Percentiles rank a stretch among this genome's conserved stretches.
Evolutionary conservation across 2,888 invertebrate species (phyloP).

Genomic region (Chouioia cunea): DNA sequence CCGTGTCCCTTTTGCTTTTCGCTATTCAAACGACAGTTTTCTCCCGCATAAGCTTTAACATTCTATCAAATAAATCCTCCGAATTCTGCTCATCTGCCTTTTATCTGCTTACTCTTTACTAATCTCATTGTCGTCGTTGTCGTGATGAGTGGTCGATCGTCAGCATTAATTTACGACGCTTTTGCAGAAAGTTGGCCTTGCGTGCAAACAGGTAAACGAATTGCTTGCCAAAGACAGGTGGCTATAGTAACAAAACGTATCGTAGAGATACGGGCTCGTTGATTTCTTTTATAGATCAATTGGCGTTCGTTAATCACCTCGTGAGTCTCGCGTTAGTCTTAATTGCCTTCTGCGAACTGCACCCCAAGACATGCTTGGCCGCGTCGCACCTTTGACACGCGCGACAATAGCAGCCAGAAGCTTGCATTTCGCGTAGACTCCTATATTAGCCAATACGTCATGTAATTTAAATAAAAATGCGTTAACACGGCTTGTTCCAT

Average conservation of each 20-base stretch:
- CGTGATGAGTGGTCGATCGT: slow-evolving; percentile 5
- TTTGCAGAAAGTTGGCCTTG: slow-evolving; percentile 31
- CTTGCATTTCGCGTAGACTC: too few relatives aligned
- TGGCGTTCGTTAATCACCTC: slow-evolving; percentile 48
- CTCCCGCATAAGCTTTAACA: slow-evolving; percentile 64
- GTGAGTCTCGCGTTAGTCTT: slow-evolving; percentile 62
- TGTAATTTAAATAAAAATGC: too few relatives aligned
- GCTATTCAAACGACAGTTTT: slow-evolving; percentile 23
- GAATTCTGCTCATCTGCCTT: slow-evolving; percentile 48
- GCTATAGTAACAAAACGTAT: background rate
- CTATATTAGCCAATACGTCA: too few relatives aligned
- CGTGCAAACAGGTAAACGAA: slow-evolving; percentile 34
- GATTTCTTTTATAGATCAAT: slow-evolving; percentile 65
- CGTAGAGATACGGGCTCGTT: slow-evolving; percentile 48
- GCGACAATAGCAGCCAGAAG: too few relatives aligned
- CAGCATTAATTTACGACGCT: background rate
- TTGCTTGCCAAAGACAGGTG: slow-evolving; percentile 10
- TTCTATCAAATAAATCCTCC: slow-evolving; percentile 65
- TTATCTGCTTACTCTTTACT: slow-evolving; percentile 29
- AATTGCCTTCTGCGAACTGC: slow-evolving; percentile 62
- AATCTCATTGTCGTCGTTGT: slow-evolving; percentile 37
- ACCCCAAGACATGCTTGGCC: too few relatives aligned
- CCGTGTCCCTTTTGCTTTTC: slow-evolving; percentile 34
- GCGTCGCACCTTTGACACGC: too few relatives aligned
- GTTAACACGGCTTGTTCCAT: too few relatives aligned